Evolutionary conservation across 2,113 vertebrate genomes (phyloP).

Genomic region (Chloroceryle aenea): DNA sequence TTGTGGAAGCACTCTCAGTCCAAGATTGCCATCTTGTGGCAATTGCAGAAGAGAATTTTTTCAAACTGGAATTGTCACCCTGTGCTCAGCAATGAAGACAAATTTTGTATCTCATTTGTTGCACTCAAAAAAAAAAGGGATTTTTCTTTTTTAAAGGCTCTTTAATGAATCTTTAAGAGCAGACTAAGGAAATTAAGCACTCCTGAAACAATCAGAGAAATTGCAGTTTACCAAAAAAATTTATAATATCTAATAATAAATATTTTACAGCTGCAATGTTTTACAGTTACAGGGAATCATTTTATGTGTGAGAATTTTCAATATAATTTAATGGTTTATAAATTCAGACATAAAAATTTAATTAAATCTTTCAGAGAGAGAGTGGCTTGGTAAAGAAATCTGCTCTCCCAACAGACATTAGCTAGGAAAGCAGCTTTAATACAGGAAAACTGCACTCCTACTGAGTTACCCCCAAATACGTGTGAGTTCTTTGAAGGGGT

Average conservation of each 20-base stretch:
- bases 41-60: not conserved
- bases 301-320: constrained; percentile 14
- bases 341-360: constrained; percentile 50
- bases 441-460: not conserved
- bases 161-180: not conserved
- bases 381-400: not conserved
- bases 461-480: not conserved
- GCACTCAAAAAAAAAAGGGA: not conserved
- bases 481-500: not conserved
- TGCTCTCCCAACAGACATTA: not conserved
- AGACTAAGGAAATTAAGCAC: not conserved
- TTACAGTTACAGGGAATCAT: constrained; percentile 6
- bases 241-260: constrained; percentile 24
- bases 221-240: not conserved
- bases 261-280: constrained; percentile 6
- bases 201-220: not conserved
- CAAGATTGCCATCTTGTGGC: constrained; percentile 75
- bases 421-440: not conserved
- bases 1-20: not conserved
- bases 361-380: constrained; percentile 23
- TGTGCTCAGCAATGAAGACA: not conserved
- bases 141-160: not conserved
- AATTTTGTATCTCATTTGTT: not conserved
- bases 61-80: not conserved
- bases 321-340: constrained; percentile 55